These are phyloP conservation scores for Tichodroma muraria DNA, from an alignment of 2,113 vertebrate genomes.

Conservation along the genomic window DNA sequence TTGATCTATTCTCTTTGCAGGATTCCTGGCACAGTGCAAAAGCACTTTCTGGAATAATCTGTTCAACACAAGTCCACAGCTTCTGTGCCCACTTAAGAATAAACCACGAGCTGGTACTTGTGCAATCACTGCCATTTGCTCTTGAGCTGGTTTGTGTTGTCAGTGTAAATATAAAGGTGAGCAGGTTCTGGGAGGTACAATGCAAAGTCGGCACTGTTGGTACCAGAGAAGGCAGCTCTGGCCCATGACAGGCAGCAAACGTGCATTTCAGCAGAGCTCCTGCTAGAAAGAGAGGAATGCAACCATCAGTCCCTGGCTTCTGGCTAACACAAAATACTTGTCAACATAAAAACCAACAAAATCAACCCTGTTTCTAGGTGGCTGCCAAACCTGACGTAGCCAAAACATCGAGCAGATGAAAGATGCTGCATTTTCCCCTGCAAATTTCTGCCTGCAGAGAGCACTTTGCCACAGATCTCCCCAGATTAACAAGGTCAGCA, in stretches of 20 bases:
- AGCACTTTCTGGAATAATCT: not conserved
- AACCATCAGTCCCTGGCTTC: not conserved
- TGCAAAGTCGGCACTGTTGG: fast-evolving
- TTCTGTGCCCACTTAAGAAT: not conserved
- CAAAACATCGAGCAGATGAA: not conserved
- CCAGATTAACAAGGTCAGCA: not conserved
- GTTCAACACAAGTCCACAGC: not conserved
- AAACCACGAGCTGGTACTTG: not conserved
- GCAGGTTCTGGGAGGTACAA: not conserved
- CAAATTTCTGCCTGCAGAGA: not conserved
- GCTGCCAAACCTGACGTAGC: not conserved
- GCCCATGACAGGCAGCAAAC: not conserved
- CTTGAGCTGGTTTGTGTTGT: not conserved
- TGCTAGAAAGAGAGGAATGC: not conserved
- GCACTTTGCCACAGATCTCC: not conserved
- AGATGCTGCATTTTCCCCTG: not conserved
- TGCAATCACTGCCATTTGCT: not conserved
- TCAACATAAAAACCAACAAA: not conserved
- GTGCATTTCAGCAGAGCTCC: not conserved
- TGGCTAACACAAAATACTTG: not conserved
- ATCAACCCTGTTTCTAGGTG: not conserved
- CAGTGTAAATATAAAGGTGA: not conserved
- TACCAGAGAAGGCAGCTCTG: not conserved
- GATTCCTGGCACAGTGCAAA: not conserved
- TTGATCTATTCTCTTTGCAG: not conserved